These are phyloP conservation scores for Gymnocheta viridis DNA, from an alignment of 2,888 invertebrate genomes.

Conservation along the genomic window DNA sequence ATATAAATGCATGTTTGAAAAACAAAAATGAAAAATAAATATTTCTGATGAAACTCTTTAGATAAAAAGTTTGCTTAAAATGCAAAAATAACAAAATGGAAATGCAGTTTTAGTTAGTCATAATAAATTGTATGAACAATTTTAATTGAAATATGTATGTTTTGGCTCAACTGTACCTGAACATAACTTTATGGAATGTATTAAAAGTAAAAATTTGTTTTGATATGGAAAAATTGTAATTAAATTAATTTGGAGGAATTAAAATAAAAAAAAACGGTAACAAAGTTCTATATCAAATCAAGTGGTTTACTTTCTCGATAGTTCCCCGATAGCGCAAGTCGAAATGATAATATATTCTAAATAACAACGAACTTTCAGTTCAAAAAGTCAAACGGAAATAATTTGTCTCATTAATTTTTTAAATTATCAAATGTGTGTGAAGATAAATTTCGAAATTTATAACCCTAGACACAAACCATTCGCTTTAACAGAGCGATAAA, in stretches of 20 bases:
- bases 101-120: slow-evolving; percentile 20
- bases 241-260: neutral
- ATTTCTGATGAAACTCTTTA: neutral
- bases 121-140: slow-evolving; percentile 37
- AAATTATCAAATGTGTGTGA: too few relatives aligned
- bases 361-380: too few relatives aligned
- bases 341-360: too few relatives aligned
- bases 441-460: too few relatives aligned
- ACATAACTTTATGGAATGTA: neutral
- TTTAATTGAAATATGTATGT: slow-evolving; percentile 45
- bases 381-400: too few relatives aligned
- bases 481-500: too few relatives aligned
- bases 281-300: too few relatives aligned
- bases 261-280: too few relatives aligned
- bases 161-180: slow-evolving; percentile 38
- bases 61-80: slow-evolving; percentile 33
- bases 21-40: neutral
- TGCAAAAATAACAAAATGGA: slow-evolving; percentile 35
- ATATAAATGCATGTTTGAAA: slow-evolving; percentile 35
- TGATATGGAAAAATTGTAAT: neutral
- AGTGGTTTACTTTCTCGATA: too few relatives aligned
- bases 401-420: too few relatives aligned
- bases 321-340: too few relatives aligned
- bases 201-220: neutral
- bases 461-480: too few relatives aligned